These are phyloP conservation scores for Erynnis tages DNA, from an alignment of 2,888 invertebrate species.

Conservation along the genomic window DNA sequence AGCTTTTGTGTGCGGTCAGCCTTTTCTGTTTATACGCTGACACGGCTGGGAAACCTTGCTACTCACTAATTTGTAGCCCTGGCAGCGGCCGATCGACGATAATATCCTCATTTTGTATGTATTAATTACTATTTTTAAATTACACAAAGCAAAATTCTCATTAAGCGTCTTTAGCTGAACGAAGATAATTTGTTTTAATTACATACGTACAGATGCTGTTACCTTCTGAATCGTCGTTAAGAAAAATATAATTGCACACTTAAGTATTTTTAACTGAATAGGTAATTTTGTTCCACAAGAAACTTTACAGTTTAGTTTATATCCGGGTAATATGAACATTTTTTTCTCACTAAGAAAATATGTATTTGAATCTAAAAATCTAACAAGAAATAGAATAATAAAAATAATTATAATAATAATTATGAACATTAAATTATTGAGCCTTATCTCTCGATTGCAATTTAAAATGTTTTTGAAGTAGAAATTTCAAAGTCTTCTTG, in stretches of 20 bases:
- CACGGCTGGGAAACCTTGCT: not conserved
- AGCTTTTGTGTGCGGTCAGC: slow-evolving; percentile 74
- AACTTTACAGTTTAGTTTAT: slow-evolving; percentile 33
- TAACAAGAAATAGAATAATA: too few species aligned
- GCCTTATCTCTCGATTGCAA: too few species aligned
- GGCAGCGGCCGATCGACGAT: slow-evolving; percentile 26
- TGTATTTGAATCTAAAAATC: too few species aligned
- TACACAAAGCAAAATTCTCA: slow-evolving; percentile 42
- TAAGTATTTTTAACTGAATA: slow-evolving; percentile 54
- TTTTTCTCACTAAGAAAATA: too few species aligned
- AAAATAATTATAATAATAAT: too few species aligned
- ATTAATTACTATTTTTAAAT: slow-evolving; percentile 41
- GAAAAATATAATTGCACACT: slow-evolving; percentile 47
- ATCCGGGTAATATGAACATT: not conserved
- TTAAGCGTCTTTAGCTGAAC: slow-evolving; percentile 43
- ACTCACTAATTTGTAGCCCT: slow-evolving; percentile 21
- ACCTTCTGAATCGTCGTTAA: slow-evolving; percentile 45
- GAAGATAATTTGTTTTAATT: slow-evolving; percentile 54
- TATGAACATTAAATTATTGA: too few species aligned
- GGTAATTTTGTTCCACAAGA: slow-evolving; percentile 49
- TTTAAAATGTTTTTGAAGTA: too few species aligned
- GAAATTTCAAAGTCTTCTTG: too few species aligned
- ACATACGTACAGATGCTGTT: slow-evolving; percentile 40
- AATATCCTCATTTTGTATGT: slow-evolving; percentile 34
- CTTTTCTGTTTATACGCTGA: slow-evolving; percentile 46